Percentiles rank a stretch among this genome's conserved stretches.
phyloP scores from a whole-genome alignment of 2,113 vertebrate genomes.

The Circaetus cinerascens region DNA sequence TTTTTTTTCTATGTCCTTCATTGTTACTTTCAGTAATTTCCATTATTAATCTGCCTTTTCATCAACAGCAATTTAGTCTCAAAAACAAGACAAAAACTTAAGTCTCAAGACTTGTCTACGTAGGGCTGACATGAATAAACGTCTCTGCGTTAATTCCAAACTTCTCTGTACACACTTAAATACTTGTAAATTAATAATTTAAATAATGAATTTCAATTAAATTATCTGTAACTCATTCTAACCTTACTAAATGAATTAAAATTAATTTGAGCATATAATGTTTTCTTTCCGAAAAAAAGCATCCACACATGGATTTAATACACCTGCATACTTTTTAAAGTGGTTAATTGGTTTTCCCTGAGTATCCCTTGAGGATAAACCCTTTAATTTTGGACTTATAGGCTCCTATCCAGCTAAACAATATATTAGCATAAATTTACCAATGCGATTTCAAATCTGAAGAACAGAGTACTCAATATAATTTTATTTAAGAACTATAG shows the following conservation, averaged over 20 bases:
- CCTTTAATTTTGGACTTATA: not conserved
- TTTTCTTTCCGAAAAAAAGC: not conserved
- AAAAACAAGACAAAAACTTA: not conserved
- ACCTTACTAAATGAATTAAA: not conserved
- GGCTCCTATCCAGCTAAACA: not conserved
- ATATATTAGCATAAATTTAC: not conserved
- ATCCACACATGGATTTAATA: not conserved
- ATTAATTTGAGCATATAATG: not conserved
- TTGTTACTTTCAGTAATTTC: not conserved
- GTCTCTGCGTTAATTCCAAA: not conserved
- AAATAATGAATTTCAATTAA: not conserved
- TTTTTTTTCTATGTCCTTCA: not conserved
- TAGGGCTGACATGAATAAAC: not conserved
- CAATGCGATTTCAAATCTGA: not conserved
- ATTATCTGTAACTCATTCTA: not conserved
- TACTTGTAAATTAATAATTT: not conserved
- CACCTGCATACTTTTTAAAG: not conserved
- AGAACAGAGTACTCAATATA: not conserved
- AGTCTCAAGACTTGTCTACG: not conserved
- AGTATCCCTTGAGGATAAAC: not conserved
- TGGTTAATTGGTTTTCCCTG: not conserved
- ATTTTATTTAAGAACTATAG: not conserved
- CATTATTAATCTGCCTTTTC: not conserved
- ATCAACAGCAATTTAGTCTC: not conserved
- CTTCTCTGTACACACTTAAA: not conserved